phyloP scores from a whole-genome alignment of 1,140 invertebrate genomes.

The Eurosta solidaginis region DNA sequence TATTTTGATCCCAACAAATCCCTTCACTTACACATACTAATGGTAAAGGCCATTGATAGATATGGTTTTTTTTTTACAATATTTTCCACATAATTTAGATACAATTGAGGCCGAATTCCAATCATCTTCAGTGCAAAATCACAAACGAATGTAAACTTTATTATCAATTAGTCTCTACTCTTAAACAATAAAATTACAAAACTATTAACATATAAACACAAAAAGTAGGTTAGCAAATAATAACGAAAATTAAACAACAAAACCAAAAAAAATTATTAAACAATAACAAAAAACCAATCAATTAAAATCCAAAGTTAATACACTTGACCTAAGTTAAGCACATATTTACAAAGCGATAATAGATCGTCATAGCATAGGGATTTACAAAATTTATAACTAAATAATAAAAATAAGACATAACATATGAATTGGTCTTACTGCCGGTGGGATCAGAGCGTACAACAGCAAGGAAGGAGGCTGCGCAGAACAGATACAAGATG shows the following conservation, averaged over 20 bases:
- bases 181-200: not conserved
- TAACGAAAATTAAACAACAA: not conserved
- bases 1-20: too few relatives aligned
- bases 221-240: not conserved
- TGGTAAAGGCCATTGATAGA: too few relatives aligned
- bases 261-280: not conserved
- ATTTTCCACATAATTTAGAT: too few relatives aligned
- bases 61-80: too few relatives aligned
- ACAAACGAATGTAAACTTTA: too few relatives aligned
- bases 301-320: not conserved
- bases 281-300: not conserved
- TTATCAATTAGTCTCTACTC: not conserved
- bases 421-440: slow-evolving; percentile 51
- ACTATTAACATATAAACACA: not conserved
- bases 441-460: slow-evolving; percentile 54
- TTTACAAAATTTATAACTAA: slow-evolving; percentile 55
- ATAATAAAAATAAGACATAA: slow-evolving; percentile 58
- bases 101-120: too few relatives aligned
- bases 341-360: slow-evolving; percentile 52
- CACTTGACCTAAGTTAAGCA: slow-evolving; percentile 43
- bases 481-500: slow-evolving; percentile 53
- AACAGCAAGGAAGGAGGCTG: slow-evolving; percentile 51
- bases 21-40: too few relatives aligned
- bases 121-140: too few relatives aligned
- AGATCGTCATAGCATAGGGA: slow-evolving; percentile 55